Evolutionary conservation across 2,797 vertebrate genomes (phyloP).

Genomic region (Parauchenoglanis punctatus): DNA sequence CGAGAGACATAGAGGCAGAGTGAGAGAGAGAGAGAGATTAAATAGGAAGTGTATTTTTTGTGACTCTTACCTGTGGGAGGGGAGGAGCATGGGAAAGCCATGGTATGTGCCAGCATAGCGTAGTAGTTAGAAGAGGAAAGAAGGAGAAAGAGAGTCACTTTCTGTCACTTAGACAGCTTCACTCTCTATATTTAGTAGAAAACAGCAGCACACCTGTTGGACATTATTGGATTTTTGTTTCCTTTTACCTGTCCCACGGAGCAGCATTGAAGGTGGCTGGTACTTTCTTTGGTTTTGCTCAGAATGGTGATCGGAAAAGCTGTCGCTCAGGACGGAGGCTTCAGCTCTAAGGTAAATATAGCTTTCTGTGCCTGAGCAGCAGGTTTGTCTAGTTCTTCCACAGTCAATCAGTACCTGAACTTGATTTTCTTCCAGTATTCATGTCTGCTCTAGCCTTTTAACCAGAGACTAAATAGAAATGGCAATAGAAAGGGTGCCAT

Average conservation of each 20-base stretch:
- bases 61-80: conserved; percentile 50
- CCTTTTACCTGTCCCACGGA: neutral
- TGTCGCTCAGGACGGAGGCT: conserved; percentile 26
- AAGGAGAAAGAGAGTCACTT: conserved; percentile 26
- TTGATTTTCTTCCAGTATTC: conserved; percentile 35
- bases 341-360: conserved; percentile 58
- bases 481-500: neutral
- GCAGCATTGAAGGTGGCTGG: neutral
- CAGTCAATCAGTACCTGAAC: conserved; percentile 31
- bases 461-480: conserved; percentile 13
- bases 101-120: conserved; percentile 50
- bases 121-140: conserved; percentile 43
- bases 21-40: conserved; percentile 29
- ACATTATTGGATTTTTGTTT: neutral
- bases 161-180: conserved; percentile 18
- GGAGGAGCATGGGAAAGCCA: conserved; percentile 52
- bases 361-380: conserved; percentile 38
- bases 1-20: conserved; percentile 25
- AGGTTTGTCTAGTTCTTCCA: conserved; percentile 52
- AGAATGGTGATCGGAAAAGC: conserved; percentile 42
- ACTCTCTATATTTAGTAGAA: neutral
- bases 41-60: conserved; percentile 25
- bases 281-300: conserved; percentile 3
- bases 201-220: conserved; percentile 40
- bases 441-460: conserved; percentile 42